Evolutionary conservation across 2,797 vertebrate species (phyloP).

Genomic region (Anas capensis): DNA sequence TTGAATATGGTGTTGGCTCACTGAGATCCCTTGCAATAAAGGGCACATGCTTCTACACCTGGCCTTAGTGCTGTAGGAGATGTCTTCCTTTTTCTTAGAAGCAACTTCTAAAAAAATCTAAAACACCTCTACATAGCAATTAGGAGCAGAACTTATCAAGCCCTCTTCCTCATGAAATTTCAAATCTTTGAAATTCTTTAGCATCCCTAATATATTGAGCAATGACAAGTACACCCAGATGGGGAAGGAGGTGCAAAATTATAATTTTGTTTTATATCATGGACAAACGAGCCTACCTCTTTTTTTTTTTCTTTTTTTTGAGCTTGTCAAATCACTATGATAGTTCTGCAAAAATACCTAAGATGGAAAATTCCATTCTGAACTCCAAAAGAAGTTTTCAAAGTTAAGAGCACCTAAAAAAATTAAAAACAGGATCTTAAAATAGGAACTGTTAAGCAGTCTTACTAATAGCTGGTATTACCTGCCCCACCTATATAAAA

Average conservation of each 20-base stretch:
- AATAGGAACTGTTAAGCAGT: constrained; percentile 55
- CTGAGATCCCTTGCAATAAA: background rate
- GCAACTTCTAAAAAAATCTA: background rate
- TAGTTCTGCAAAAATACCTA: background rate
- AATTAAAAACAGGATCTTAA: constrained; percentile 1
- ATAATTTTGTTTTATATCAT: background rate
- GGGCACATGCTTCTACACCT: background rate
- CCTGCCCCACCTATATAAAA: constrained; percentile 63
- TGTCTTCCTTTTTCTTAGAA: background rate
- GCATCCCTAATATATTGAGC: no score
- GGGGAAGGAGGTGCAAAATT: no score
- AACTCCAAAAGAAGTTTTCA: background rate
- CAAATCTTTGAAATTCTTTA: background rate
- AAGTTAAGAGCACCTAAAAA: background rate
- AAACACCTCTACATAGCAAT: background rate
- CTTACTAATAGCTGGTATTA: constrained; percentile 44
- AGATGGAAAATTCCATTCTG: constrained; percentile 36
- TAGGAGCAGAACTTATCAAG: background rate
- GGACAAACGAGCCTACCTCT: background rate
- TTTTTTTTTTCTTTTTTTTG: background rate
- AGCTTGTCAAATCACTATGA: background rate
- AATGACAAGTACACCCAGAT: background rate
- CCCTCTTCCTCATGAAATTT: background rate
- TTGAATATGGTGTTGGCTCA: background rate
- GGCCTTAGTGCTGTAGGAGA: background rate